Percentiles rank a stretch among this genome's conserved stretches.
Conservation (phyloP, 2,888 invertebrate species). For the Orthosia gracilis region DNA sequence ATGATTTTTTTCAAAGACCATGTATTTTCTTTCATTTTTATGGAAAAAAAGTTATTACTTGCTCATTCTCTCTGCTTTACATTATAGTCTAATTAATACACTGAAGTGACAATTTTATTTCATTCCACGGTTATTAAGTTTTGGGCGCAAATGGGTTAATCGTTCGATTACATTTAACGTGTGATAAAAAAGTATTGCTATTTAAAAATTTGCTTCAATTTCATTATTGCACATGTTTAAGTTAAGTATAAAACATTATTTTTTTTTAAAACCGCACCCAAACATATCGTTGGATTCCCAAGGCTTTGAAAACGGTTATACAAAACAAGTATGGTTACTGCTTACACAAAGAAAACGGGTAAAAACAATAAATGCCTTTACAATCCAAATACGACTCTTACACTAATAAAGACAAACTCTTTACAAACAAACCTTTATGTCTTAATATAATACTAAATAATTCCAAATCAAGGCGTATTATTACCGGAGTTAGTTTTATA, state of each 20-base stretch:
- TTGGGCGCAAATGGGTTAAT: background rate
- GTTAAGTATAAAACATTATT: background rate
- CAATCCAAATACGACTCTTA: conserved; percentile 25
- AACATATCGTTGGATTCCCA: no score
- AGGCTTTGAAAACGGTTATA: background rate
- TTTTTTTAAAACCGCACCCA: no score
- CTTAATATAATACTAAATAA: conserved; percentile 16
- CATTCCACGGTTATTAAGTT: background rate
- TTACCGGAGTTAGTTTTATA: background rate
- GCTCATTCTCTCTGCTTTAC: no score
- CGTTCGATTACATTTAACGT: background rate
- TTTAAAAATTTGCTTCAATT: background rate
- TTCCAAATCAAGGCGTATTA: conserved; percentile 8
- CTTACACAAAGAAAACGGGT: background rate
- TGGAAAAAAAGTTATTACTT: no score
- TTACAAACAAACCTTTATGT: conserved; percentile 15
- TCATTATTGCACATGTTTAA: background rate
- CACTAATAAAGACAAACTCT: conserved; percentile 19
- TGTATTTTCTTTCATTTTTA: no score
- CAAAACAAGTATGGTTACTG: background rate
- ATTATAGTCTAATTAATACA: no score
- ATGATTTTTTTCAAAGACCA: no score
- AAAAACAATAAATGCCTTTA: conserved; percentile 33
- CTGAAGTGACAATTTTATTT: background rate
- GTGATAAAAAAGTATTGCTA: background rate